Evolutionary conservation across 1,140 invertebrate species (phyloP).

Genomic region (Mylabris phalerata): DNA sequence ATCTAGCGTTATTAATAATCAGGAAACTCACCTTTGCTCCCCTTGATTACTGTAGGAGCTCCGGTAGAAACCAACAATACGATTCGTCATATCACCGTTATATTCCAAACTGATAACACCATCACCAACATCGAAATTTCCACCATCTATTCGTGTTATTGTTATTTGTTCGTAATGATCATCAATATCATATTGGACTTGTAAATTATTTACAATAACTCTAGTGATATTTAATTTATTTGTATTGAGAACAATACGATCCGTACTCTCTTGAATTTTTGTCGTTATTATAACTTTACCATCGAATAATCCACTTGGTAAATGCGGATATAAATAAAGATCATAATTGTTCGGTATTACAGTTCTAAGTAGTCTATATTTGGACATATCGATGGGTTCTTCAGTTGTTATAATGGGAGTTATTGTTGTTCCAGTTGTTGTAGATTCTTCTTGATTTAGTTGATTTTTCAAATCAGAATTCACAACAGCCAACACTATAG

Average conservation of each 20-base stretch:
- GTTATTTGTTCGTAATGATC: constrained; percentile 25
- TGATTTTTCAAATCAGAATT: constrained; percentile 17
- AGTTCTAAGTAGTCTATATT: constrained; percentile 47
- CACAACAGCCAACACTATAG: constrained; percentile 24
- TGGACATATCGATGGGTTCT: constrained; percentile 22
- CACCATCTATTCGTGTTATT: constrained; percentile 20
- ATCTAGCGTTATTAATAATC: too few species aligned
- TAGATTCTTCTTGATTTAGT: constrained; percentile 12
- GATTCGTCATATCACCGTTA: constrained; percentile 45
- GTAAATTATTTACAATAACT: constrained; percentile 19
- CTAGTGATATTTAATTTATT: constrained; percentile 53
- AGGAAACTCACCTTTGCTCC: constrained; percentile 37
- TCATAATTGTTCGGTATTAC: constrained; percentile 69
- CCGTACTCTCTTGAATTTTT: constrained; percentile 48
- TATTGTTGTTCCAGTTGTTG: constrained; percentile 1
- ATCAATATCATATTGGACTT: constrained; percentile 17
- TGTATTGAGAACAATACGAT: constrained; percentile 62
- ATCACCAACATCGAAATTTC: constrained; percentile 13
- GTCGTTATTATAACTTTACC: constrained; percentile 67
- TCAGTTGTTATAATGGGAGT: constrained; percentile 2
- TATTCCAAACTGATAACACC: constrained; percentile 38
- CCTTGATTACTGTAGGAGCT: constrained; percentile 41
- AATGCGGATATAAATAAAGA: constrained; percentile 65
- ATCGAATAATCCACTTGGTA: constrained; percentile 52
- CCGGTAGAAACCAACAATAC: constrained; percentile 48